Evolutionary conservation across 2,113 vertebrate species (phyloP).

Genomic region (Brachyhypopomus gauderio): DNA sequence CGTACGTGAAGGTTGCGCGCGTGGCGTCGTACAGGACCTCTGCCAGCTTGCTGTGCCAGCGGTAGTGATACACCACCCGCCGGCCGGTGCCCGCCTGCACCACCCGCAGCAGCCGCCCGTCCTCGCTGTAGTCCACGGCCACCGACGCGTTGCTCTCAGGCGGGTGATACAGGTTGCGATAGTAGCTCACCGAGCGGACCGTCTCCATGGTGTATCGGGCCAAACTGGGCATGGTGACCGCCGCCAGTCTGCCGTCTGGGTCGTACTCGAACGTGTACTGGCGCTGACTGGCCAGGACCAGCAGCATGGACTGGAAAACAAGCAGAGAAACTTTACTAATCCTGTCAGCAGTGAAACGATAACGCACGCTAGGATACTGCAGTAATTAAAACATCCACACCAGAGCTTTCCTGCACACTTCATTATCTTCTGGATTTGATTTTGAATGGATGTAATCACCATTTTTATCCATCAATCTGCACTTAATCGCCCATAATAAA

Average conservation of each 20-base stretch:
- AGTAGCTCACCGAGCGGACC: slow-evolving; percentile 95
- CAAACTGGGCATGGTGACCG: slow-evolving; percentile 96
- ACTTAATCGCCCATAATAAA: no score
- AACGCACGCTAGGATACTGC: no score
- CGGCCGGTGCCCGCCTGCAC: slow-evolving; percentile 92
- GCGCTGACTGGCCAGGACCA: slow-evolving; percentile 95
- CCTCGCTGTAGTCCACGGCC: slow-evolving; percentile 95
- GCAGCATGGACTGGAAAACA: slow-evolving; percentile 88
- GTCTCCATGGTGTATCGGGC: slow-evolving; percentile 98
- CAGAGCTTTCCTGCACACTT: no score
- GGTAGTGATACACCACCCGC: slow-evolving; percentile 90
- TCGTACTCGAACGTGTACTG: slow-evolving; percentile 99
- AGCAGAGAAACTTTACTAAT: slow-evolving; percentile 27
- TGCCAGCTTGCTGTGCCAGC: slow-evolving; percentile 90
- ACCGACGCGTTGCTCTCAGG: slow-evolving; percentile 96
- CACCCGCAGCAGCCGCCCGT: slow-evolving; percentile 89
- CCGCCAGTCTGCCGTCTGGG: slow-evolving; percentile 87
- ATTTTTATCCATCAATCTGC: no score
- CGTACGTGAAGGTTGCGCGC: slow-evolving; percentile 95
- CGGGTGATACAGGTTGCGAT: slow-evolving; percentile 96
- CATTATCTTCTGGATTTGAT: no score
- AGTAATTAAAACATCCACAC: no score
- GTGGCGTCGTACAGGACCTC: slow-evolving; percentile 96
- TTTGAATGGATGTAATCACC: no score
- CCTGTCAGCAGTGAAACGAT: no score